Evolutionary conservation across 1,140 invertebrate species (phyloP).

Genomic region (Heterodera schachtii): DNA sequence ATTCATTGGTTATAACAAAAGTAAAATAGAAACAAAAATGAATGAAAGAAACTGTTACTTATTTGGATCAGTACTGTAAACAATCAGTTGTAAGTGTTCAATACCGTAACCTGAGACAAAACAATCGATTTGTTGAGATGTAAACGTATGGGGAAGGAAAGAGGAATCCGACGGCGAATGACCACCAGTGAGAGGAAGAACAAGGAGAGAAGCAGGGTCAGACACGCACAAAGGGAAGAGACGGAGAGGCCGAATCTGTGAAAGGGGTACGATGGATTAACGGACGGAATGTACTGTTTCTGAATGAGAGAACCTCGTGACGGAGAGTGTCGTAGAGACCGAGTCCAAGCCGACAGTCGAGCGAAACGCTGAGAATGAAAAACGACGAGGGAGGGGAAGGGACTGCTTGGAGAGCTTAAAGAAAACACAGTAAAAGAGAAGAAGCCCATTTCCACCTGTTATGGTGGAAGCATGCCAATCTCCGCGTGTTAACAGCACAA

Average conservation of each 20-base stretch:
- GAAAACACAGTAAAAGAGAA: too few species aligned
- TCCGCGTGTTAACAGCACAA: not conserved
- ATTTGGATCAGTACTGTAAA: too few species aligned
- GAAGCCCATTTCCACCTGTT: too few species aligned
- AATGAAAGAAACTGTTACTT: too few species aligned
- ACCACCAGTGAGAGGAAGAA: not conserved
- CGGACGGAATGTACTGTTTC: not conserved
- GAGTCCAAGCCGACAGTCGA: constrained; percentile 9
- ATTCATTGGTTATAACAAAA: too few species aligned
- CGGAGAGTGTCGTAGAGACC: not conserved
- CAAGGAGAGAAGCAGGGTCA: constrained; percentile 16
- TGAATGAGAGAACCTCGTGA: not conserved
- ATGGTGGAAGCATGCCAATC: constrained; percentile 21
- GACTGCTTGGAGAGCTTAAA: constrained; percentile 12
- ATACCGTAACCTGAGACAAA: not conserved
- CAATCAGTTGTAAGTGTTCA: not conserved
- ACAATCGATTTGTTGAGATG: not conserved
- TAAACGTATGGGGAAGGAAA: too few species aligned
- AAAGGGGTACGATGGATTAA: not conserved
- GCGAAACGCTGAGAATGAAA: not conserved
- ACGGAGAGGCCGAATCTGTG: not conserved
- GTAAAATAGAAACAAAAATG: too few species aligned
- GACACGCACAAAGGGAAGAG: constrained; percentile 8
- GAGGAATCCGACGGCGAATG: too few species aligned
- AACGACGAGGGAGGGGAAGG: not conserved